Conservation (phyloP, 2,888 invertebrate species). For the Herminia tarsipennalis region DNA sequence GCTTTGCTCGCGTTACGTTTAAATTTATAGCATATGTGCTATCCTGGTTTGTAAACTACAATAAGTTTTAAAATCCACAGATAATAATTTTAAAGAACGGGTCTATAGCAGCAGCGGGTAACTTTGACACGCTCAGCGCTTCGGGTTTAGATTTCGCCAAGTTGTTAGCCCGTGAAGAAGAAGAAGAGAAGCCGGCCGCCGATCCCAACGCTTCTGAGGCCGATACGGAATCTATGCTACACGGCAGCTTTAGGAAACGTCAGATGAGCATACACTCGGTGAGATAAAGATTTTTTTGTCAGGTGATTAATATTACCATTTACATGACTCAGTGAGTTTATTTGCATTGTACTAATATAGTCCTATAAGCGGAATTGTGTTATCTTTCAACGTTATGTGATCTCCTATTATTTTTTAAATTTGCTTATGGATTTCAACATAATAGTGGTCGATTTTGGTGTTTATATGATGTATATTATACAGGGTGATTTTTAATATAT, state of each 20-base stretch:
- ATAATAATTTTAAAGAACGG: slow-evolving; percentile 87
- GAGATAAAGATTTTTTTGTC: too few species aligned
- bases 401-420: too few species aligned
- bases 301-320: too few species aligned
- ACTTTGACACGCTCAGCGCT: slow-evolving; percentile 89
- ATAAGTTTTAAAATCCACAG: slow-evolving; percentile 51
- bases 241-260: slow-evolving; percentile 76
- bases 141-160: slow-evolving; percentile 92
- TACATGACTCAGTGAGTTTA: too few species aligned
- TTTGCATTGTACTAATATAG: background rate
- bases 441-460: too few species aligned
- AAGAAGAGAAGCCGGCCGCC: slow-evolving; percentile 59
- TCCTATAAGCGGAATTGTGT: background rate
- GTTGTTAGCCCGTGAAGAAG: slow-evolving; percentile 85
- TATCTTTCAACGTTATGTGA: too few species aligned
- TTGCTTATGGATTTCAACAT: too few species aligned
- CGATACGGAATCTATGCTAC: slow-evolving; percentile 58
- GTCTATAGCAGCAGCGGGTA: slow-evolving; percentile 86
- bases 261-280: slow-evolving; percentile 83
- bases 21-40: too few species aligned
- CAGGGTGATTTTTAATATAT: too few species aligned
- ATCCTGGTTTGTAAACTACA: too few species aligned
- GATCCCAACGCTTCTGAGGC: slow-evolving; percentile 46
- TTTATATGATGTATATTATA: too few species aligned
- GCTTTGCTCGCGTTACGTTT: too few species aligned